Evolutionary conservation across 2,888 invertebrate genomes (phyloP).

Genomic region (Dryomyza anilis): DNA sequence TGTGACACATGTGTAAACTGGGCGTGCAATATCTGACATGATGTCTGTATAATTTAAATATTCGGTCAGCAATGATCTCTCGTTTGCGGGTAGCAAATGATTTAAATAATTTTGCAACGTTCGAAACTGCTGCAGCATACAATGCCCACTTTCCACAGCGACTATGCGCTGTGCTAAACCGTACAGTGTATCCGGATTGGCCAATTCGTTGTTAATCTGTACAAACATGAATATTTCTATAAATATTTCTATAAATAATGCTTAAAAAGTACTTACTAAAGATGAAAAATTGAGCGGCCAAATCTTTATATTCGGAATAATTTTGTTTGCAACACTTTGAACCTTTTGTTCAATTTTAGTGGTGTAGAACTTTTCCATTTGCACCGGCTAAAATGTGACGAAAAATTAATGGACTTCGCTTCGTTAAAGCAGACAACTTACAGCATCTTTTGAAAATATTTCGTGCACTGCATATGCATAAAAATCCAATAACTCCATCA

Average conservation of each 20-base stretch:
- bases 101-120: slow-evolving; percentile 84
- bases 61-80: slow-evolving; percentile 70
- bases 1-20: slow-evolving; percentile 86
- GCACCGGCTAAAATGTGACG: slow-evolving; percentile 45
- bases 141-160: slow-evolving; percentile 90
- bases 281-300: slow-evolving; percentile 61
- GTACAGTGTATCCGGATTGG: slow-evolving; percentile 74
- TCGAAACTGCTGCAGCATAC: slow-evolving; percentile 86
- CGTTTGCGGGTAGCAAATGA: slow-evolving; percentile 76
- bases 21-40: slow-evolving; percentile 73
- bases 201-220: slow-evolving; percentile 69
- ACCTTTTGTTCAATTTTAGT: slow-evolving; percentile 72
- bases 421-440: slow-evolving; percentile 34
- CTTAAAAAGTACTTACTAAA: slow-evolving; percentile 45
- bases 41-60: slow-evolving; percentile 64
- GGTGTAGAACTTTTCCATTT: slow-evolving; percentile 68
- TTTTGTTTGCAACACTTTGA: slow-evolving; percentile 76
- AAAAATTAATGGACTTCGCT: neutral
- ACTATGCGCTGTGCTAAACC: slow-evolving; percentile 87
- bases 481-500: slow-evolving; percentile 92
- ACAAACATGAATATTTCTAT: neutral
- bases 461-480: slow-evolving; percentile 88
- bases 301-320: slow-evolving; percentile 63
- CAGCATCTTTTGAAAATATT: slow-evolving; percentile 82
- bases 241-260: neutral